phyloP scores from a whole-genome alignment of 2,113 vertebrate genomes.

The Micronycteris hirsuta region DNA sequence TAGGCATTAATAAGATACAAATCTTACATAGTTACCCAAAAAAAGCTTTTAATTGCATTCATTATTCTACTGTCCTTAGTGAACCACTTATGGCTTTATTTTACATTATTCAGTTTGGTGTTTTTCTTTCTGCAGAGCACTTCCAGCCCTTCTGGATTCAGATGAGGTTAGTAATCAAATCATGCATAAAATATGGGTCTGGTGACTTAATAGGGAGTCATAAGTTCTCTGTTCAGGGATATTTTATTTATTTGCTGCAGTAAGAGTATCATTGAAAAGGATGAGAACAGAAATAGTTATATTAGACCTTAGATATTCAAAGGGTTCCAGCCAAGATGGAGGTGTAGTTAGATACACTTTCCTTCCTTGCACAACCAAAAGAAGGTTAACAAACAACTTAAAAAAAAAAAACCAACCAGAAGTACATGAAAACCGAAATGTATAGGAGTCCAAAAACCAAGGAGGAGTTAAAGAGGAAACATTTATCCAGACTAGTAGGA shows the following conservation, averaged over 20 bases:
- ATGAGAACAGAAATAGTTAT: background rate
- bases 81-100: slow-evolving; percentile 14
- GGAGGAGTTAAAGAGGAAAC: too few relatives aligned
- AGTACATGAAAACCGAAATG: too few relatives aligned
- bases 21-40: background rate
- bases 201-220: slow-evolving; percentile 56
- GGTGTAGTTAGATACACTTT: too few relatives aligned
- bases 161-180: slow-evolving; percentile 85
- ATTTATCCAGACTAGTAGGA: too few relatives aligned
- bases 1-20: background rate
- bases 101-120: background rate
- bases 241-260: slow-evolving; percentile 21
- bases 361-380: too few relatives aligned
- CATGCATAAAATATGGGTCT: slow-evolving; percentile 43
- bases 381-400: too few relatives aligned
- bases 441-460: too few relatives aligned
- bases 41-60: slow-evolving; percentile 4
- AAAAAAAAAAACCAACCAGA: too few relatives aligned
- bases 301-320: background rate
- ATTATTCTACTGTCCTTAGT: background rate
- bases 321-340: too few relatives aligned
- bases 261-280: slow-evolving; percentile 23
- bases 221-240: background rate
- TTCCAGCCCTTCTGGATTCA: slow-evolving; percentile 88
- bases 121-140: slow-evolving; percentile 76